These are phyloP conservation scores for Trissonchulus sp. DNA, from an alignment of 2,888 invertebrate species.

Conservation along the genomic window DNA sequence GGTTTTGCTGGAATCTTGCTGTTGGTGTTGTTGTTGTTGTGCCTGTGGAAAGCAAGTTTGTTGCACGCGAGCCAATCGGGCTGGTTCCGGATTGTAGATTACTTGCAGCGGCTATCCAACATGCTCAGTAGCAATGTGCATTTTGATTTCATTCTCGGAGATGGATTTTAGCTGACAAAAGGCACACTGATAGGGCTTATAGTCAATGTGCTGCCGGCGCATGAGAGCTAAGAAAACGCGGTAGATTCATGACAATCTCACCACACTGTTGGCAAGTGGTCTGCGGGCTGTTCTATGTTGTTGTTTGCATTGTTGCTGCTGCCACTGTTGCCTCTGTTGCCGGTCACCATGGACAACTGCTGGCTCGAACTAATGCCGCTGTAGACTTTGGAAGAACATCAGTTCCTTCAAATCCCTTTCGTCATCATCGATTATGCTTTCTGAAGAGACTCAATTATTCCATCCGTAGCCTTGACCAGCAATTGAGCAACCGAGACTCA, in stretches of 20 bases:
- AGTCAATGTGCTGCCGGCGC: constrained; percentile 25
- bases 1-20: constrained; percentile 17
- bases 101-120: background rate
- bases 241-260: constrained; percentile 6
- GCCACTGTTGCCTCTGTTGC: constrained; percentile 9
- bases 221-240: background rate
- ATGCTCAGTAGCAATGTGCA: constrained; percentile 17
- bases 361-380: too few relatives aligned
- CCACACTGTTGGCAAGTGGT: too few relatives aligned
- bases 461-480: too few relatives aligned
- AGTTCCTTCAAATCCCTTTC: too few relatives aligned
- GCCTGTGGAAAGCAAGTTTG: constrained; percentile 19
- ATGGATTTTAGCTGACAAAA: constrained; percentile 4
- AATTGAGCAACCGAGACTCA: too few relatives aligned
- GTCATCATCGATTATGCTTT: too few relatives aligned
- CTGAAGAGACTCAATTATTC: too few relatives aligned
- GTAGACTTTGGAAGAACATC: too few relatives aligned
- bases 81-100: constrained; percentile 15
- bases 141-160: constrained; percentile 25
- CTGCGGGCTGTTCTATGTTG: too few relatives aligned
- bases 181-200: constrained; percentile 29
- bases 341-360: too few relatives aligned
- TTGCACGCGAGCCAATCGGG: background rate
- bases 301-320: constrained; percentile 6
- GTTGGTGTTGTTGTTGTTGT: constrained; percentile 11